These are phyloP conservation scores for Selenia dentaria DNA, from an alignment of 2,888 invertebrate genomes.

Conservation along the genomic window DNA sequence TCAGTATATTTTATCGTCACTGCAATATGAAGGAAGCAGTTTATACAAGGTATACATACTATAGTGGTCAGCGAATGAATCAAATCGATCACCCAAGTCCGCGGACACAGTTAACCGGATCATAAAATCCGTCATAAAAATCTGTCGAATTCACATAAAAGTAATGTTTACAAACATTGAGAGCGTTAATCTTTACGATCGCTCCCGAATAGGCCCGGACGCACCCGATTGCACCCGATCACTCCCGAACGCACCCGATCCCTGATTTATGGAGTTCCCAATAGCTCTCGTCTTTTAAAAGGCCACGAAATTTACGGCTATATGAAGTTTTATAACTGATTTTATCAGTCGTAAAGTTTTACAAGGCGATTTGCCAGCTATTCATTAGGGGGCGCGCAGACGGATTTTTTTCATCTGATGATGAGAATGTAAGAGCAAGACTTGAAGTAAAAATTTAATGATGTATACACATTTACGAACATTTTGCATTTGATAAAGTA, in stretches of 20 bases:
- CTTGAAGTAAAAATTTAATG: background rate
- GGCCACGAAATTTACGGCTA: slow-evolving; percentile 69
- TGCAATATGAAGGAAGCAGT: too few relatives aligned
- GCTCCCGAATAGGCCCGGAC: slow-evolving; percentile 57
- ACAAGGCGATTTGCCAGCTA: slow-evolving; percentile 65
- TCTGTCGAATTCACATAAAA: slow-evolving; percentile 66
- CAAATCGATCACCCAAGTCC: slow-evolving; percentile 12
- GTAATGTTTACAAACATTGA: slow-evolving; percentile 76
- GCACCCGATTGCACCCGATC: slow-evolving; percentile 58
- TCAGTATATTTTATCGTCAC: too few relatives aligned
- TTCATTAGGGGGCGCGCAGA: slow-evolving; percentile 52
- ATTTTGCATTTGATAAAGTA: background rate
- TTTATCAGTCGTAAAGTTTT: slow-evolving; percentile 80
- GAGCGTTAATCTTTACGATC: slow-evolving; percentile 74
- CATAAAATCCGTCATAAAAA: slow-evolving; percentile 56
- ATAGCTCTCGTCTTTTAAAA: slow-evolving; percentile 75
- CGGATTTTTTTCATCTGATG: slow-evolving; percentile 6
- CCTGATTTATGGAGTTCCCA: slow-evolving; percentile 74
- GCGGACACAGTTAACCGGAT: slow-evolving; percentile 31
- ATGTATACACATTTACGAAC: background rate
- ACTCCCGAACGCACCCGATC: slow-evolving; percentile 60
- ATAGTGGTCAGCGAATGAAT: too few relatives aligned
- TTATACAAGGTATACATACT: too few relatives aligned
- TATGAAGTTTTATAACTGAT: slow-evolving; percentile 80
- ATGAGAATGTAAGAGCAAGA: background rate